Base-by-base conservation (phyloP, 92 coral and sea anemone species). In the Phenganax marumi region DNA sequence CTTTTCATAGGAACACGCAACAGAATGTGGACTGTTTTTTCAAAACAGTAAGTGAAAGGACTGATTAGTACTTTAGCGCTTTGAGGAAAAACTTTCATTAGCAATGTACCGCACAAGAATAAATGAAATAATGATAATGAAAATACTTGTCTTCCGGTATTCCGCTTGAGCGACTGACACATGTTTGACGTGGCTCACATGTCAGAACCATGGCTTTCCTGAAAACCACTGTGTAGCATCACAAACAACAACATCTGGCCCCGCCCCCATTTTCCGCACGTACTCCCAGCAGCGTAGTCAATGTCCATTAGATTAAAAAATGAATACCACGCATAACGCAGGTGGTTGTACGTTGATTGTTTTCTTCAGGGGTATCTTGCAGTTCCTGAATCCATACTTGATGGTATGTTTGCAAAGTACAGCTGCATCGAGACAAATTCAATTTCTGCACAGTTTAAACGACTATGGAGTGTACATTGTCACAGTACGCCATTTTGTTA, bases 251-350 rank as follows among this genome's bases (percentile, higher is more conserved):
- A 52, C 24, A 7, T 52, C 33, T 2, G 79, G 79, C 55, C 46
- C 24, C 24, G 33, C 8, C 79, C 79, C 50, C 79, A 73, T 11
- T 73, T 62, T 16, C 24, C 9, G 50, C 79, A 73, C n/a, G 61
- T 73, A 16, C 79, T 12, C n/a, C 52, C 10, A 6, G 46, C 61
- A 52, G 79, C 8, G 10, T 73, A 52, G 17, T 73, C 79, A 19
- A 73, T 52, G 7, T 73, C 79, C 79, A 73, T 13, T 47, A 73
- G 24, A 16, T 52, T 10, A 17, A 73, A 52, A 52, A 49, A 73
- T 12, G 79, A 73, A 73, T 73, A 52, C 79, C 79, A 73, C 14
- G 79, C 61, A 52, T 73, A 73, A 73, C 62, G 79, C 5, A 73
- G 79, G 3, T 73, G 79, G 46, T 73, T 73, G 33, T 73, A 73